Conservation (phyloP, 2,797 vertebrate genomes). For the Pseudocheirus occidentalis region DNA sequence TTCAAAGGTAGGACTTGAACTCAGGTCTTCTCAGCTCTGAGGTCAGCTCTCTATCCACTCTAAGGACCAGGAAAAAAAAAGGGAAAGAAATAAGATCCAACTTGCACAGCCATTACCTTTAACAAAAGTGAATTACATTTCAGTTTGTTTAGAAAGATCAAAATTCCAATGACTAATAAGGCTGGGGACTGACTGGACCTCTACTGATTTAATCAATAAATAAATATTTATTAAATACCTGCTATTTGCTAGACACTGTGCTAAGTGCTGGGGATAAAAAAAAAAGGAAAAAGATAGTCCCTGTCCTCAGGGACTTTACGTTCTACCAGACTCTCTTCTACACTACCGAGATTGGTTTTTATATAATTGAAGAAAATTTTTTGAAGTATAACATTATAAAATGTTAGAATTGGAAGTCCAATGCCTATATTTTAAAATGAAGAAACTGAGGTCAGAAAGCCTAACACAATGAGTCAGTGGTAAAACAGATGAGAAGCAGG, state of each 20-base stretch:
- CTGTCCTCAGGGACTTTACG: background rate
- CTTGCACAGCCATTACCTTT: background rate
- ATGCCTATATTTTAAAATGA: background rate
- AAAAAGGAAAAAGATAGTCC: background rate
- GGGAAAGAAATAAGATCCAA: background rate
- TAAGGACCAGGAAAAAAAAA: slow-evolving; percentile 24
- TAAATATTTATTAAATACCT: background rate
- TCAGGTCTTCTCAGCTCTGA: background rate
- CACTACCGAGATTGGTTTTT: background rate
- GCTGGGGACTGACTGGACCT: background rate
- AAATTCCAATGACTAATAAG: slow-evolving; percentile 20
- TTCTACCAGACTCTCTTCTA: background rate
- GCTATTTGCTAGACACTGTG: background rate
- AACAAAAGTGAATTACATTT: background rate
- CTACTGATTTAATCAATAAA: background rate
- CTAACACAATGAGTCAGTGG: background rate
- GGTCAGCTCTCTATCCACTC: background rate
- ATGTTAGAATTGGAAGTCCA: background rate
- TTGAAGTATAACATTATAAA: background rate
- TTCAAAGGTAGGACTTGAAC: background rate
- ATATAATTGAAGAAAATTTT: background rate
- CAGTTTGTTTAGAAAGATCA: slow-evolving; percentile 25
- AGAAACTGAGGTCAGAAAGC: background rate
- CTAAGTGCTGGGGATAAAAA: background rate
- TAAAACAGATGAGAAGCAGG: background rate